These are phyloP conservation scores for Drosophila gunungcola DNA, from an alignment of 1,140 invertebrate genomes.

Conservation along the genomic window DNA sequence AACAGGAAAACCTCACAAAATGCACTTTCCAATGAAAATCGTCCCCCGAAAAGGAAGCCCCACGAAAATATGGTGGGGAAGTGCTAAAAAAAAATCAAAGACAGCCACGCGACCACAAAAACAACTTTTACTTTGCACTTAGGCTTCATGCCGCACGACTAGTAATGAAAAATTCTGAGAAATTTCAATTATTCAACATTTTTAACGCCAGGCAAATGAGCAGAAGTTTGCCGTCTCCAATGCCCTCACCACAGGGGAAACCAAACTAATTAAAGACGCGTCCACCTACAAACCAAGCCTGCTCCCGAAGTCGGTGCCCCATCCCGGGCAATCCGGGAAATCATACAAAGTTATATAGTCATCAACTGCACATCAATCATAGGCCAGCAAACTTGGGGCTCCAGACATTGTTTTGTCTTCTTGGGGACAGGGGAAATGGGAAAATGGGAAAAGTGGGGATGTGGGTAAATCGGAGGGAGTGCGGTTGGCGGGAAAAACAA, in stretches of 20 bases:
- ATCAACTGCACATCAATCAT: conserved; percentile 82
- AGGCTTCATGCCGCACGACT: conserved; percentile 27
- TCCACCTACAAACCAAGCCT: conserved; percentile 70
- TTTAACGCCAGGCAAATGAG: conserved; percentile 79
- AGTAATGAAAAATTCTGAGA: conserved; percentile 75
- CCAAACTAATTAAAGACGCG: conserved; percentile 78
- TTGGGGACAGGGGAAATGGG: neutral
- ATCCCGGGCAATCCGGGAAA: conserved; percentile 51
- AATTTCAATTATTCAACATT: conserved; percentile 83
- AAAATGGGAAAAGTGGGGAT: neutral
- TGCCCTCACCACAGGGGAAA: conserved; percentile 14
- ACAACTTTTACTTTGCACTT: conserved; percentile 44
- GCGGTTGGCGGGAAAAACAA: conserved; percentile 21
- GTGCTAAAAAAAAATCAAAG: conserved; percentile 55
- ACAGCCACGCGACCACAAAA: conserved; percentile 70
- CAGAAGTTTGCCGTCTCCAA: conserved; percentile 26
- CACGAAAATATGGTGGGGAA: neutral
- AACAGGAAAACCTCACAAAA: conserved; percentile 48
- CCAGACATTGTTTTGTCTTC: conserved; percentile 48
- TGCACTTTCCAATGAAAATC: conserved; percentile 54
- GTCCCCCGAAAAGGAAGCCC: conserved; percentile 13
- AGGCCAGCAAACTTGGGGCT: conserved; percentile 63
- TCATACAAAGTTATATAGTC: conserved; percentile 83
- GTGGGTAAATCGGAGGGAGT: conserved; percentile 11
- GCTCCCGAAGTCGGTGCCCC: conserved; percentile 19